phyloP scores from a whole-genome alignment of 2,888 invertebrate genomes.

The Dendrolimus pini region DNA sequence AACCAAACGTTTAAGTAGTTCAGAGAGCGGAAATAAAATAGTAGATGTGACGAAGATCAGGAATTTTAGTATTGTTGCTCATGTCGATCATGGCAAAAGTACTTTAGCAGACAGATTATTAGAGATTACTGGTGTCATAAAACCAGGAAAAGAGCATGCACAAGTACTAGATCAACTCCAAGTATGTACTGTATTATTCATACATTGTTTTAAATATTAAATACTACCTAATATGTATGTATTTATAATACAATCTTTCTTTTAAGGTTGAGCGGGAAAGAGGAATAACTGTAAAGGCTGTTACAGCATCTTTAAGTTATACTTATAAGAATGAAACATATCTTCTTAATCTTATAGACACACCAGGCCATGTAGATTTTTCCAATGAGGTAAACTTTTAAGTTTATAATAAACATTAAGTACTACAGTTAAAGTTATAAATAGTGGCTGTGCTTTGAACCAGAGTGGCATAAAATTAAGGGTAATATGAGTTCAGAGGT shows the following conservation, averaged over 20 bases:
- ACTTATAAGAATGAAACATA: conserved; percentile 82
- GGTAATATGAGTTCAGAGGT: too few species aligned
- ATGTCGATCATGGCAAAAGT: conserved; percentile 99
- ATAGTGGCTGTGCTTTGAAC: too few species aligned
- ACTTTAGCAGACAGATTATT: conserved; percentile 97
- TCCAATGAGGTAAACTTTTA: conserved; percentile 86
- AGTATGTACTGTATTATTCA: conserved; percentile 35
- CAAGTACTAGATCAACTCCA: conserved; percentile 88
- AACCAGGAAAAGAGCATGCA: conserved; percentile 78
- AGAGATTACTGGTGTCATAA: conserved; percentile 91
- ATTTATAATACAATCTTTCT: too few species aligned
- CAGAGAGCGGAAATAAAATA: conserved; percentile 23
- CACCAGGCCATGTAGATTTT: conserved; percentile 99
- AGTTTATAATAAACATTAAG: too few species aligned
- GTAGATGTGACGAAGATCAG: conserved; percentile 77
- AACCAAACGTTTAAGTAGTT: conserved; percentile 32
- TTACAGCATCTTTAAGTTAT: conserved; percentile 93
- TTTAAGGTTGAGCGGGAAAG: conserved; percentile 92
- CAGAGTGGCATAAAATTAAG: too few species aligned
- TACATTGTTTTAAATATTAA: neutral
- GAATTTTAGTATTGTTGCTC: conserved; percentile 99
- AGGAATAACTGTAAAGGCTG: conserved; percentile 99
- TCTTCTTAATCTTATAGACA: conserved; percentile 96
- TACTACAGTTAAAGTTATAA: too few species aligned
- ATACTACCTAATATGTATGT: too few species aligned